These are phyloP conservation scores for Diaperis boleti DNA, from an alignment of 2,888 invertebrate genomes.

Conservation along the genomic window DNA sequence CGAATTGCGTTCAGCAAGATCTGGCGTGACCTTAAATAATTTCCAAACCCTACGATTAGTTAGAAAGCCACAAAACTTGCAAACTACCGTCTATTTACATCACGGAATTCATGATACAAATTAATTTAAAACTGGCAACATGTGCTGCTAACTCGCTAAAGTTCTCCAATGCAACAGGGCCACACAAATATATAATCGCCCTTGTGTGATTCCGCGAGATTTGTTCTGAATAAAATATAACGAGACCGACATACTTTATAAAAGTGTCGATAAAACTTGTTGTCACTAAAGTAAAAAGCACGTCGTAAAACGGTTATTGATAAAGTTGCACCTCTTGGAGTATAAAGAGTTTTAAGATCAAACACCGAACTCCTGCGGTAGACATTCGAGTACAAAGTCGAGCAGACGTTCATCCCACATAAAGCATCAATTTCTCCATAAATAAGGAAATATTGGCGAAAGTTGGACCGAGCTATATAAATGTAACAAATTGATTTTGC, in stretches of 20 bases:
- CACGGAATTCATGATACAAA: slow-evolving; percentile 61
- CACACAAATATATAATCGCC: too few relatives aligned
- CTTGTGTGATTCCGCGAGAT: too few relatives aligned
- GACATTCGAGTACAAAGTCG: not conserved
- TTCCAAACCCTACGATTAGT: slow-evolving; percentile 51
- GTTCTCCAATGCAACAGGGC: slow-evolving; percentile 38
- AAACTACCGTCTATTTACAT: slow-evolving; percentile 57
- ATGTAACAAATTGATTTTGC: slow-evolving; percentile 58
- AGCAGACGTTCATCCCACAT: not conserved
- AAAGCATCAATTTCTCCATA: slow-evolving; percentile 27
- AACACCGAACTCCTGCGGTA: not conserved
- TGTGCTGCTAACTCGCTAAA: slow-evolving; percentile 57
- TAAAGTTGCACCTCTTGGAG: too few relatives aligned
- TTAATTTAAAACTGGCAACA: slow-evolving; percentile 61
- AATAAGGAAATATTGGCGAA: slow-evolving; percentile 14
- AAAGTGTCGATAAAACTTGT: too few relatives aligned
- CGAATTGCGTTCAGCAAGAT: slow-evolving; percentile 23
- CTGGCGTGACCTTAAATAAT: slow-evolving; percentile 44
- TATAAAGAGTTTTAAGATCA: too few relatives aligned
- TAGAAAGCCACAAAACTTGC: slow-evolving; percentile 52
- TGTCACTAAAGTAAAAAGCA: too few relatives aligned
- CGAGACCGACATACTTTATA: too few relatives aligned
- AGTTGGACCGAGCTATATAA: slow-evolving; percentile 44
- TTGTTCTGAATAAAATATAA: too few relatives aligned
- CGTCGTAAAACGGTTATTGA: too few relatives aligned